These are phyloP conservation scores for Scaptomyza pallida DNA, from an alignment of 1,140 invertebrate species.

Conservation along the genomic window DNA sequence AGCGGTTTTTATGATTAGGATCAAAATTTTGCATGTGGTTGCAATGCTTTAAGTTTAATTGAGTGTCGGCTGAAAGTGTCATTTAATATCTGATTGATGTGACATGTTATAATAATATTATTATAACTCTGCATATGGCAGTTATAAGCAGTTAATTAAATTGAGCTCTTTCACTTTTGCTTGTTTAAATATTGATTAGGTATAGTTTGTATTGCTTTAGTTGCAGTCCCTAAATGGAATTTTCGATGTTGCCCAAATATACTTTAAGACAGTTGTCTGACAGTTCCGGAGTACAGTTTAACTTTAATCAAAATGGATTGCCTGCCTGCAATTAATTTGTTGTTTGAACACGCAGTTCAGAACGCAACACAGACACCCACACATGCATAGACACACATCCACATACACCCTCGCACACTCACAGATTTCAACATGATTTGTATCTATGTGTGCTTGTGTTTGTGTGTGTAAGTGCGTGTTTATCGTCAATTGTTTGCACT, in stretches of 20 bases:
- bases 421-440: constrained; percentile 62
- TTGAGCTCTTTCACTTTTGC: constrained; percentile 3
- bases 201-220: neutral
- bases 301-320: constrained; percentile 82
- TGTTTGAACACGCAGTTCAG: constrained; percentile 79
- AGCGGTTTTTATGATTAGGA: constrained; percentile 9
- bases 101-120: neutral
- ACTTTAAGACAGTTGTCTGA: constrained; percentile 31
- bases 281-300: constrained; percentile 38
- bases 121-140: neutral
- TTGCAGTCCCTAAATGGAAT: neutral
- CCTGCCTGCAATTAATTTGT: constrained; percentile 72
- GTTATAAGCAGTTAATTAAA: neutral
- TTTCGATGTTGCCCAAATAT: constrained; percentile 10
- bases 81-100: neutral
- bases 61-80: no score
- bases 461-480: constrained; percentile 35
- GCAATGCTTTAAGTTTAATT: constrained; percentile 38
- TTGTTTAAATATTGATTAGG: constrained; percentile 7
- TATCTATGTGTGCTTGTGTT: constrained; percentile 21
- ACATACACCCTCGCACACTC: constrained; percentile 26
- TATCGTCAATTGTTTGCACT: constrained; percentile 56
- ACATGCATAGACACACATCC: constrained; percentile 25
- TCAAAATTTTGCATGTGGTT: constrained; percentile 19
- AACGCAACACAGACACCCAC: constrained; percentile 28